A percentile compares a stretch with the other conserved stretches of the same genome.
phyloP scores from a whole-genome alignment of 2,888 invertebrate genomes.

The Platerodrilus igneus region DNA sequence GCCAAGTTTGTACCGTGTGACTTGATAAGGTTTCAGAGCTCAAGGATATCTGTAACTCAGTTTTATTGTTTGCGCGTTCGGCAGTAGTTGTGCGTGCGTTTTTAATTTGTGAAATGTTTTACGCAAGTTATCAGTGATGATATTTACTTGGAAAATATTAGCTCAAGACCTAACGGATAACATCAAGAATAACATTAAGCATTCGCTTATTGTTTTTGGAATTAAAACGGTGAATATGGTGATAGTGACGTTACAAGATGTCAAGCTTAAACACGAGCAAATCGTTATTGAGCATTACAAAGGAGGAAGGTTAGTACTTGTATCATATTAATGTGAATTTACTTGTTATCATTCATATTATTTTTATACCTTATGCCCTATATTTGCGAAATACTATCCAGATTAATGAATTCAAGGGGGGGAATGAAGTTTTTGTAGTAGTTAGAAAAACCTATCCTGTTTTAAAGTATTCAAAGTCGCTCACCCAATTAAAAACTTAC shows the following conservation, averaged over 20 bases:
- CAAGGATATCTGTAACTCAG: no score
- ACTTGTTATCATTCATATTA: no score
- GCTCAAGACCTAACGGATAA: slow-evolving; percentile 30
- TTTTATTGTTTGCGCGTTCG: slow-evolving; percentile 1
- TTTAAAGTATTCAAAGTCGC: no score
- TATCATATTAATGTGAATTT: slow-evolving; percentile 1
- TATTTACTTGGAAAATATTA: slow-evolving; percentile 26
- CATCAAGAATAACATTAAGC: slow-evolving; percentile 28
- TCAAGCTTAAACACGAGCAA: slow-evolving; percentile 10
- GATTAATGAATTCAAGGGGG: no score
- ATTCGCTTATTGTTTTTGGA: slow-evolving; percentile 28
- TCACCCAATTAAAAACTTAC: no score
- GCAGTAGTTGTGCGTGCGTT: no score
- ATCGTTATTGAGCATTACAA: no score
- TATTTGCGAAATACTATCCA: no score
- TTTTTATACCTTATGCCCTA: no score
- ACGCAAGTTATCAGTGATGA: slow-evolving; percentile 12
- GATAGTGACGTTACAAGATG: slow-evolving; percentile 27
- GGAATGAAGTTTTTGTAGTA: no score
- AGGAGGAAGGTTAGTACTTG: slow-evolving; percentile 19
- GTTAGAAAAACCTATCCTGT: no score
- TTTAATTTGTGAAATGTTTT: slow-evolving; percentile 11
- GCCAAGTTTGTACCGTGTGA: slow-evolving; percentile 25
- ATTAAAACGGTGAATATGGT: slow-evolving; percentile 35
- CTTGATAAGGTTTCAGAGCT: slow-evolving; percentile 14